A percentile compares a stretch with the other conserved stretches of the same genome.
Evolutionary conservation across 2,797 vertebrate genomes (phyloP).

Genomic region (Phrynocephalus forsythii): DNA sequence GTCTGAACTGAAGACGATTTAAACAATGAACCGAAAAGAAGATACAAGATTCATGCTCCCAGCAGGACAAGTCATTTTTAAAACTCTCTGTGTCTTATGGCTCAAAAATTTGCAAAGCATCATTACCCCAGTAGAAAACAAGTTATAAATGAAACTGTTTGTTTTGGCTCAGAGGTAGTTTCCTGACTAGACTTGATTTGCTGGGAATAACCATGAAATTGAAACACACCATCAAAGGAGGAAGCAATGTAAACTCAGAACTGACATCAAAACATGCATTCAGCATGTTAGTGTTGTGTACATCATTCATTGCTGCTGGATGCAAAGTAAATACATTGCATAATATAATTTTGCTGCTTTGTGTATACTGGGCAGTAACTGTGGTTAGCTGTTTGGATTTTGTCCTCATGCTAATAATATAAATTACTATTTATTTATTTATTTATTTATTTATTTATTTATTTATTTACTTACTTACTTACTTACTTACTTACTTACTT

Average conservation of each 20-base stretch:
- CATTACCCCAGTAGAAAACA: slow-evolving; percentile 49
- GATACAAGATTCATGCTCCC: slow-evolving; percentile 42
- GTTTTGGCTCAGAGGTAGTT: slow-evolving; percentile 47
- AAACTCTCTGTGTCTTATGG: slow-evolving; percentile 30
- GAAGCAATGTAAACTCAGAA: slow-evolving; percentile 23
- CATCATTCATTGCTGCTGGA: background rate
- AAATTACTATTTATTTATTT: background rate
- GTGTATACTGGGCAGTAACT: background rate
- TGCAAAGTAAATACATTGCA: background rate
- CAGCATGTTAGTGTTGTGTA: background rate
- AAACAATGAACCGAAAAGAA: slow-evolving; percentile 40
- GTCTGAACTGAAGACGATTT: slow-evolving; percentile 32
- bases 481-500: background rate
- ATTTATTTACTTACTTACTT: background rate
- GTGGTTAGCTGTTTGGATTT: background rate
- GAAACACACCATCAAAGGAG: background rate
- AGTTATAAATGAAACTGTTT: slow-evolving; percentile 56
- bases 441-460: too few relatives aligned
- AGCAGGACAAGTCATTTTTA: slow-evolving; percentile 50
- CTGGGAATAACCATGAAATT: slow-evolving; percentile 36
- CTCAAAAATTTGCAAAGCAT: slow-evolving; percentile 49
- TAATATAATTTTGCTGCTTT: background rate
- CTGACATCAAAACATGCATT: background rate
- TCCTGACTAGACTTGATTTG: slow-evolving; percentile 24
- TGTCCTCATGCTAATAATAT: background rate